phyloP scores from a whole-genome alignment of 2,797 vertebrate genomes.

The Sebastolobus altivelis region DNA sequence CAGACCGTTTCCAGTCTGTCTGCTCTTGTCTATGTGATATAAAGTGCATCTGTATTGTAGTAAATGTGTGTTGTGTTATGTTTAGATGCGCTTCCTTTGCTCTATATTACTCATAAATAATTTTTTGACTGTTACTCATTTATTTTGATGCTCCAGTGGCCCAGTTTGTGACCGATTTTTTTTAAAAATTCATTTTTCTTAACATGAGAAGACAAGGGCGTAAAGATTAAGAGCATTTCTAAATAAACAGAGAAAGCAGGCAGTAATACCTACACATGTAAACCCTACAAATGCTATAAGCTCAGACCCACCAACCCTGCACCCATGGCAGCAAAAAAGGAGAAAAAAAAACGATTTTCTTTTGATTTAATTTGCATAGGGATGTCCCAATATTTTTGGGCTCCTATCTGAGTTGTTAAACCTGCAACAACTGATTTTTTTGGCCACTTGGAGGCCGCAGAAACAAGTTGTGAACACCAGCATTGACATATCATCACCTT shows the following conservation, averaged over 20 bases:
- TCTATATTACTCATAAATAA: neutral
- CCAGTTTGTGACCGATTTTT: neutral
- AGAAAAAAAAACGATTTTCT: neutral
- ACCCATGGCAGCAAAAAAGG: too few relatives aligned
- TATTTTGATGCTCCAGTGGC: neutral
- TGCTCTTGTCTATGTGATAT: slow-evolving; percentile 7
- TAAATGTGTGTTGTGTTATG: neutral
- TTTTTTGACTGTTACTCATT: neutral
- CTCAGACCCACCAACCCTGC: neutral
- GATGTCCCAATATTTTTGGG: neutral
- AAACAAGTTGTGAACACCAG: neutral
- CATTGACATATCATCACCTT: neutral
- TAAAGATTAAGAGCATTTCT: too few relatives aligned
- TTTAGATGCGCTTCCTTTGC: neutral
- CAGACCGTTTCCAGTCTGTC: slow-evolving; percentile 2
- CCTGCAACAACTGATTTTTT: neutral
- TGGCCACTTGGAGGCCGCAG: too few relatives aligned
- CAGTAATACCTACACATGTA: neutral
- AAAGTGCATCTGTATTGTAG: neutral
- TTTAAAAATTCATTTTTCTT: neutral
- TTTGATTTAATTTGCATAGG: neutral
- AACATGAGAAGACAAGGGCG: neutral
- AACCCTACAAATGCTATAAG: neutral
- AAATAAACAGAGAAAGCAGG: neutral
- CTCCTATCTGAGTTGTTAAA: neutral